Conservation (phyloP, 2,113 vertebrate species). For the Calyptommatus sinebrachiatus region DNA sequence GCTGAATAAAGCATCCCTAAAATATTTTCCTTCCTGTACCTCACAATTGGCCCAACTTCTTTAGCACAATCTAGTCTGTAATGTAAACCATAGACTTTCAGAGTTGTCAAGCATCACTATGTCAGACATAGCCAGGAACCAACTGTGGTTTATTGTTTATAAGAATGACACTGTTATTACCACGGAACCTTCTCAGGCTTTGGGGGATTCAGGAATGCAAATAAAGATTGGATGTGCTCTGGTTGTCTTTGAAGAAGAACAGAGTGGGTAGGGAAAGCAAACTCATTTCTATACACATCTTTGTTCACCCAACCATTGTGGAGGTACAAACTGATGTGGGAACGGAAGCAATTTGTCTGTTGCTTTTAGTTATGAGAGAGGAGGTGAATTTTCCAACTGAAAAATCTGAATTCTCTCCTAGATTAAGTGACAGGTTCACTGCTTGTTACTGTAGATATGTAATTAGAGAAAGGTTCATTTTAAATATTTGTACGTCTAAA, state of each 20-base stretch:
- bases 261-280: slow-evolving; percentile 6
- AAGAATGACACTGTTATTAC: slow-evolving; percentile 10
- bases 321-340: slow-evolving; percentile 8
- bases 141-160: neutral
- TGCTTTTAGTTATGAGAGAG: neutral
- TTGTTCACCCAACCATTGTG: slow-evolving; percentile 27
- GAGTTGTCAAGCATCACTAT: neutral
- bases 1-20: neutral
- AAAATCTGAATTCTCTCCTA: neutral
- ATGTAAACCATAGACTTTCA: neutral
- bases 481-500: neutral
- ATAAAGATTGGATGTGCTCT: slow-evolving; percentile 20
- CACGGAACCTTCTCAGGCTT: rapidly evolving
- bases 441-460: neutral
- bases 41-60: neutral
- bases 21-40: neutral
- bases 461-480: neutral
- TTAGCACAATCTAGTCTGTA: neutral
- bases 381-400: neutral
- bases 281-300: slow-evolving; percentile 19
- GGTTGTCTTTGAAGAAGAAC: slow-evolving; percentile 27
- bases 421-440: neutral
- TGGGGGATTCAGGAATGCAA: slow-evolving; percentile 24
- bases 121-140: neutral
- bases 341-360: slow-evolving; percentile 29